Percentiles rank a stretch among this genome's conserved stretches.
Conservation (phyloP, 92 coral and sea anemone genomes). For the Virgularia gustaviana region DNA sequence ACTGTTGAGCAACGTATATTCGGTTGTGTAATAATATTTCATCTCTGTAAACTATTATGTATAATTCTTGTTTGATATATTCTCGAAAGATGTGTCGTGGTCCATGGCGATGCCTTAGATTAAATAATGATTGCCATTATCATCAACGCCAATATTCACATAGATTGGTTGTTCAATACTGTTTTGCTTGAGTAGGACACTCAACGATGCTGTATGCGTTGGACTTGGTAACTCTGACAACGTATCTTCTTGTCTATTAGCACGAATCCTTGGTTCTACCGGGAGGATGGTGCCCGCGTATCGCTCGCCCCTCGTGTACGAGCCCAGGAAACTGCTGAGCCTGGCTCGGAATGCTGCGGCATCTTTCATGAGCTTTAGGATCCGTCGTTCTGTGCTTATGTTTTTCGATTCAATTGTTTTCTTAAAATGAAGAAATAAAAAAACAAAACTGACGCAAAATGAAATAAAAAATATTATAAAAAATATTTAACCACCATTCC, state of each 20-base stretch:
- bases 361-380: conserved; percentile 4
- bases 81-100: no score
- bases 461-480: background rate
- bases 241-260: background rate
- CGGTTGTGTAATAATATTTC: no score
- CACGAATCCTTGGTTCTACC: no score
- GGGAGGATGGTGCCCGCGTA: background rate
- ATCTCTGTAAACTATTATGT: no score
- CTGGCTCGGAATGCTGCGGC: conserved; percentile 4
- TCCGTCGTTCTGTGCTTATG: conserved; percentile 32
- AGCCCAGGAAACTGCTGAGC: background rate
- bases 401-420: conserved; percentile 14
- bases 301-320: background rate
- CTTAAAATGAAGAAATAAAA: background rate
- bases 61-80: no score
- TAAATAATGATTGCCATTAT: no score
- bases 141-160: conserved; percentile 26
- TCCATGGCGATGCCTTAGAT: no score
- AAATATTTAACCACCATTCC: background rate
- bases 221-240: conserved; percentile 6
- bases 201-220: conserved; percentile 11
- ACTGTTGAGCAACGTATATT: no score
- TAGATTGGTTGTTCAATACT: conserved; percentile 27
- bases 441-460: background rate
- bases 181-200: conserved; percentile 18